Conservation (phyloP, 2,888 invertebrate species). For the Habrosyne pyritoides region DNA sequence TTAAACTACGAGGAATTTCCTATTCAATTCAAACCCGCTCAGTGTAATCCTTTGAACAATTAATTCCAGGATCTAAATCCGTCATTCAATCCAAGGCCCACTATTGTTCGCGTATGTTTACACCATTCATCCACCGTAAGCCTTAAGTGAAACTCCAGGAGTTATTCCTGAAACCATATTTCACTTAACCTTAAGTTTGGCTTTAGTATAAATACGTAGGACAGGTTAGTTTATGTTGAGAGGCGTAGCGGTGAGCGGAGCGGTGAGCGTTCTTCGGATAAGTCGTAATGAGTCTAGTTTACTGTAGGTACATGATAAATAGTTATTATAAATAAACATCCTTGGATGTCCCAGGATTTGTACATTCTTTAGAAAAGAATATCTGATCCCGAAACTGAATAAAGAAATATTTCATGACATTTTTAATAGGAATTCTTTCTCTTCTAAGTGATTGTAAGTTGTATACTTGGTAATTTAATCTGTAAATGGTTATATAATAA, state of each 20-base stretch:
- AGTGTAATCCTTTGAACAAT: not conserved
- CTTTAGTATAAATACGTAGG: not conserved
- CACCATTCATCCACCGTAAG: conserved; percentile 28
- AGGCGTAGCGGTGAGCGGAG: not conserved
- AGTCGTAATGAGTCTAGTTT: too few species aligned
- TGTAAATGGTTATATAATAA: too few species aligned
- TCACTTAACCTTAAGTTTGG: conserved; percentile 38
- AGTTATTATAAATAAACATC: too few species aligned
- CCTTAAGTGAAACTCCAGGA: conserved; percentile 33
- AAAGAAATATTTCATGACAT: too few species aligned
- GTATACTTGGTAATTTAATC: too few species aligned
- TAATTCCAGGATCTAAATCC: not conserved
- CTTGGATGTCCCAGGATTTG: too few species aligned
- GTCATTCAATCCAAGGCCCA: not conserved
- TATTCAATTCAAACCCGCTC: not conserved
- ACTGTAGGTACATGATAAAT: too few species aligned
- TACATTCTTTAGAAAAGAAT: too few species aligned
- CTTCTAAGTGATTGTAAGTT: too few species aligned
- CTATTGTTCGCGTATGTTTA: conserved; percentile 17
- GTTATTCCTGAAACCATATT: conserved; percentile 40
- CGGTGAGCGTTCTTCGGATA: not conserved
- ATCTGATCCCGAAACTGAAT: too few species aligned
- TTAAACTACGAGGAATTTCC: not conserved
- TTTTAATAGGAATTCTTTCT: too few species aligned
- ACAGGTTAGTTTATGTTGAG: not conserved